phyloP scores from a whole-genome alignment of 2,113 vertebrate species.

The Oceanites oceanicus region DNA sequence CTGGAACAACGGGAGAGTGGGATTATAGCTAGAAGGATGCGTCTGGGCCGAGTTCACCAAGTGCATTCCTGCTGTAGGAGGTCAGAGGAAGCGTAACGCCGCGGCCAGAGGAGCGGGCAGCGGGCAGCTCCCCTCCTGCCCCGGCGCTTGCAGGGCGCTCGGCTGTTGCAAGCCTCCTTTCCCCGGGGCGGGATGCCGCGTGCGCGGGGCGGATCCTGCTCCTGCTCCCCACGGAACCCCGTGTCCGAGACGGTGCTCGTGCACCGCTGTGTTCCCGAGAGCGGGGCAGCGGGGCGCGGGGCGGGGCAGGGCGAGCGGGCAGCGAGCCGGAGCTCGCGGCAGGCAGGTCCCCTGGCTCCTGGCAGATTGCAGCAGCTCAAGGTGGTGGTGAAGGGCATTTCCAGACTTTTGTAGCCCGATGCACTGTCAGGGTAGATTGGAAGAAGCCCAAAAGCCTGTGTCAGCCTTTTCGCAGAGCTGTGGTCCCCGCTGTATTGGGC shows the following conservation, averaged over 20 bases:
- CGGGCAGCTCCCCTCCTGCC: too few species aligned
- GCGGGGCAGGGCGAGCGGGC: background rate
- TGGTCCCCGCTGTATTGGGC: constrained; percentile 58
- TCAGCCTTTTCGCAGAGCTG: constrained; percentile 61
- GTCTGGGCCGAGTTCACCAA: background rate
- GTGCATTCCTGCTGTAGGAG: background rate
- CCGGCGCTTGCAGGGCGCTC: too few species aligned
- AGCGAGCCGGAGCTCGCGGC: background rate
- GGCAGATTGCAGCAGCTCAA: background rate
- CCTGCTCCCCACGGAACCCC: background rate
- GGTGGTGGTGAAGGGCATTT: background rate
- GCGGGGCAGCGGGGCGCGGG: accelerated
- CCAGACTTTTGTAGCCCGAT: background rate
- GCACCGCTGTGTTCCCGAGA: too few species aligned
- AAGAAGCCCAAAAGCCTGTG: background rate
- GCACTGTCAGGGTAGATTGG: accelerated
- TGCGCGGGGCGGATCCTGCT: background rate
- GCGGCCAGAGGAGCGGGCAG: background rate
- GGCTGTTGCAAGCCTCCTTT: too few species aligned
- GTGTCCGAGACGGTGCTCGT: background rate
- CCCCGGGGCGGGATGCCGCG: accelerated
- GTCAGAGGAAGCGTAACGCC: background rate
- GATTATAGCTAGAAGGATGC: background rate
- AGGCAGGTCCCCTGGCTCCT: too few species aligned
- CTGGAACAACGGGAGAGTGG: background rate